A percentile compares a stretch with the other conserved stretches of the same genome.
Evolutionary conservation across 2,113 vertebrate species (phyloP).

Genomic region (Nesogale talazaci): DNA sequence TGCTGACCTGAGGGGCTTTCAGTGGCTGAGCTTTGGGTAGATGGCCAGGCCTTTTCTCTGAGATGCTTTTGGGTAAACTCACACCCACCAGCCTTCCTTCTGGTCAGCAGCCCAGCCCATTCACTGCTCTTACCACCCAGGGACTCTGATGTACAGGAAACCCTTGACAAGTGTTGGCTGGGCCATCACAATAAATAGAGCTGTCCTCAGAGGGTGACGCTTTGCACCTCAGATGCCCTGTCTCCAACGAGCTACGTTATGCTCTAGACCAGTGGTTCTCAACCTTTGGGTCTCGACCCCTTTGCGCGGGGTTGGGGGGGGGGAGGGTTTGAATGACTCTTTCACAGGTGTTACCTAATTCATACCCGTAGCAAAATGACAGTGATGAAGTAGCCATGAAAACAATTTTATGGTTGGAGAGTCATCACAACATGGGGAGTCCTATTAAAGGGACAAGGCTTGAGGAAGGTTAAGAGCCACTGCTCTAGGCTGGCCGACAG

Average conservation of each 20-base stretch:
- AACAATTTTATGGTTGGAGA: too few relatives aligned
- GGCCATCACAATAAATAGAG: too few relatives aligned
- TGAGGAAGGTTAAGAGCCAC: too few relatives aligned
- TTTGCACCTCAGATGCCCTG: neutral
- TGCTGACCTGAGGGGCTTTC: neutral
- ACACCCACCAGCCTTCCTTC: neutral
- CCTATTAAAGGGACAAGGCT: too few relatives aligned
- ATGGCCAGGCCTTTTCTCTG: neutral
- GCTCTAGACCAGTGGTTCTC: too few relatives aligned
- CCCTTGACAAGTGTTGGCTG: neutral
- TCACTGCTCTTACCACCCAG: neutral
- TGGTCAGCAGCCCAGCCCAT: neutral
- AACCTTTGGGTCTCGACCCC: too few relatives aligned
- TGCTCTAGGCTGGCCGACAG: rapidly evolving
- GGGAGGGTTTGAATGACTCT: too few relatives aligned
- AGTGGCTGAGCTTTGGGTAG: neutral
- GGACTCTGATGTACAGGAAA: rapidly evolving
- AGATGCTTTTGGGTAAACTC: neutral
- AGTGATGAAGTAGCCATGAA: too few relatives aligned
- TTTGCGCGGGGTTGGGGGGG: too few relatives aligned
- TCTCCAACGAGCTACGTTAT: neutral
- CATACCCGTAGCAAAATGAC: too few relatives aligned
- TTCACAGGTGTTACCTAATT: too few relatives aligned
- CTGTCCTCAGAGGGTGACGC: neutral
- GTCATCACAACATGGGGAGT: too few relatives aligned